Conservation (phyloP, 2,797 vertebrate genomes). For the Carcharodon carcharias region DNA sequence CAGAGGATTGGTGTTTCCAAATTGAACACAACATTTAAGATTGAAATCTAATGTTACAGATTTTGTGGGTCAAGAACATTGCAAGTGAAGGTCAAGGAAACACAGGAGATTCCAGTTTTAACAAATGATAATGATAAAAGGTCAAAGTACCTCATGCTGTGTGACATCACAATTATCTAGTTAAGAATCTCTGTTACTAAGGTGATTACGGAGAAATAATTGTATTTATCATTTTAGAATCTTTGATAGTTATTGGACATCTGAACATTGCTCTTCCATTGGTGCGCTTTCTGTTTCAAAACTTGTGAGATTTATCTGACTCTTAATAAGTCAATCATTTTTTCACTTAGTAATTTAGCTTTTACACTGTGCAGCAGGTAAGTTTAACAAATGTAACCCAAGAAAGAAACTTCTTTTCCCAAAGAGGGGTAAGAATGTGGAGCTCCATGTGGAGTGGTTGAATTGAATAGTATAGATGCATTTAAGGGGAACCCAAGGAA, state of each 20-base stretch:
- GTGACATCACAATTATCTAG: constrained; percentile 3
- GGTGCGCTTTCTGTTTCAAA: background rate
- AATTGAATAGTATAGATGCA: background rate
- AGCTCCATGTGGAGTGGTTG: background rate
- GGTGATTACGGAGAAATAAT: background rate
- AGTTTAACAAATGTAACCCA: background rate
- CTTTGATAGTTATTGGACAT: background rate
- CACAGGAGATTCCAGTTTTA: background rate
- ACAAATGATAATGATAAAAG: background rate
- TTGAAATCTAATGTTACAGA: background rate
- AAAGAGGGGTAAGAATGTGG: background rate
- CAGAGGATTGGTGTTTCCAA: background rate
- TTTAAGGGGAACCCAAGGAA: background rate
- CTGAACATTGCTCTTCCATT: background rate
- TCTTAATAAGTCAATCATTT: constrained; percentile 3
- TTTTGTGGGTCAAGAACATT: background rate
- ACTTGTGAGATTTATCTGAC: background rate
- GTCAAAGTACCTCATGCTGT: background rate
- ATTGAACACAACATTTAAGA: background rate
- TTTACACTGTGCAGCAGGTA: constrained; percentile 26
- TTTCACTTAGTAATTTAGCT: constrained; percentile 6
- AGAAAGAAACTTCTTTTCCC: background rate
- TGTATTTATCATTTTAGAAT: background rate
- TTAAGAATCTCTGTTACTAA: constrained; percentile 24
- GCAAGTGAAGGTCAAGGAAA: background rate